Percentiles rank a stretch among this genome's conserved stretches.
Evolutionary conservation across 2,888 invertebrate genomes (phyloP).

Genomic region (Thera britannica): DNA sequence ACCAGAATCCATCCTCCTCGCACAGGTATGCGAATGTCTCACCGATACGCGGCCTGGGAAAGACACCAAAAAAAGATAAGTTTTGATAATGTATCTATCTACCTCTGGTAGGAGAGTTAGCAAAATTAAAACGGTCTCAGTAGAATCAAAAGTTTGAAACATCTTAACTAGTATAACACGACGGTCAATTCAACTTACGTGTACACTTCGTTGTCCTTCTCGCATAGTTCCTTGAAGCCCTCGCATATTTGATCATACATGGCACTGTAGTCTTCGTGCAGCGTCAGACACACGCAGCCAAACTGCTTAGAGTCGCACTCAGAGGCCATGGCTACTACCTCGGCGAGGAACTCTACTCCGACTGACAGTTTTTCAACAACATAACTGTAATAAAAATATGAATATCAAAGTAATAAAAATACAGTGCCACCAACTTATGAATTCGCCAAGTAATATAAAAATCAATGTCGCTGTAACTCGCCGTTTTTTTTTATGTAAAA

Average conservation of each 20-base stretch:
- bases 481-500: too few species aligned
- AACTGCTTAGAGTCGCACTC: conserved; percentile 46
- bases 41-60: conserved; percentile 57
- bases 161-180: too few species aligned
- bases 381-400: conserved; percentile 51
- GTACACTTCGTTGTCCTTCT: conserved; percentile 38
- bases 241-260: conserved; percentile 57
- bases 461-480: too few species aligned
- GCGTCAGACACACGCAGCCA: conserved; percentile 61
- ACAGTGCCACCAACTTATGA: not conserved
- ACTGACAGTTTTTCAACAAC: conserved; percentile 54
- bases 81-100: too few species aligned
- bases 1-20: conserved; percentile 64
- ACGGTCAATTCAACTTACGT: conserved; percentile 51
- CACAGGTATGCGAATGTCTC: conserved; percentile 61
- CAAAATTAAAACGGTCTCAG: too few species aligned
- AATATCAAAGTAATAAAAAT: too few species aligned
- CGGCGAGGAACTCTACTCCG: conserved; percentile 53
- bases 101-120: too few species aligned
- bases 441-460: too few species aligned
- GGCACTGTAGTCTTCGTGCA: conserved; percentile 49
- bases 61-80: not conserved
- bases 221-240: conserved; percentile 52
- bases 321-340: conserved; percentile 49
- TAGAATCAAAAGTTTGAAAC: too few species aligned